phyloP scores from a whole-genome alignment of 2,113 vertebrate genomes.

The Elephantulus edwardii region DNA sequence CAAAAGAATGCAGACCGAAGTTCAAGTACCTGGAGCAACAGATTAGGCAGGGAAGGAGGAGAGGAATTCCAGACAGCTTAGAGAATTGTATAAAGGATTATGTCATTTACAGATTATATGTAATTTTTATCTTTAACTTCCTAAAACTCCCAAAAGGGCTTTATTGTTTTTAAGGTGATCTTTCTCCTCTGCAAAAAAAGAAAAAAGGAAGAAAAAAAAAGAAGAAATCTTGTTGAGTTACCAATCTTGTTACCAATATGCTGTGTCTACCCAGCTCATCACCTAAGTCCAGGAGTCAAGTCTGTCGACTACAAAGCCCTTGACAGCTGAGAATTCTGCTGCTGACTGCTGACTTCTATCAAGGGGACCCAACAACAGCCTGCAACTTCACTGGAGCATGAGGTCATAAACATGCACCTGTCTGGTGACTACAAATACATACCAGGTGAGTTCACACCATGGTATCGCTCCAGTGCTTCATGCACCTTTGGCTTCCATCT shows the following conservation, averaged over 20 bases:
- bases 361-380: background rate
- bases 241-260: too few species aligned
- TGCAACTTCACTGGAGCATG: background rate
- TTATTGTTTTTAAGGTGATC: too few species aligned
- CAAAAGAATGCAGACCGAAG: conserved; percentile 23
- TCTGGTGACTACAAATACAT: background rate
- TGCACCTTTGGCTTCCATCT: background rate
- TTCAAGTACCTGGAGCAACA: conserved; percentile 13
- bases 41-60: conserved; percentile 43
- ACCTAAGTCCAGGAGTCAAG: background rate
- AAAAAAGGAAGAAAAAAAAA: too few species aligned
- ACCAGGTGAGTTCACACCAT: background rate
- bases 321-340: background rate
- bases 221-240: too few species aligned
- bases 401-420: background rate
- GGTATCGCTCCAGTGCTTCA: background rate
- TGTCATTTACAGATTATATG: background rate
- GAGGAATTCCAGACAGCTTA: background rate
- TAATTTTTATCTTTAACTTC: conserved; percentile 9
- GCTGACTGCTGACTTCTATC: background rate
- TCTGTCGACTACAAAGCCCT: background rate
- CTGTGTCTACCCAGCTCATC: too few species aligned
- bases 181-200: too few species aligned
- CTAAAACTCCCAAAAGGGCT: background rate
- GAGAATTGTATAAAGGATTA: conserved; percentile 1